Evolutionary conservation across 2,797 vertebrate species (phyloP).

Genomic region (Choloepus didactylus): DNA sequence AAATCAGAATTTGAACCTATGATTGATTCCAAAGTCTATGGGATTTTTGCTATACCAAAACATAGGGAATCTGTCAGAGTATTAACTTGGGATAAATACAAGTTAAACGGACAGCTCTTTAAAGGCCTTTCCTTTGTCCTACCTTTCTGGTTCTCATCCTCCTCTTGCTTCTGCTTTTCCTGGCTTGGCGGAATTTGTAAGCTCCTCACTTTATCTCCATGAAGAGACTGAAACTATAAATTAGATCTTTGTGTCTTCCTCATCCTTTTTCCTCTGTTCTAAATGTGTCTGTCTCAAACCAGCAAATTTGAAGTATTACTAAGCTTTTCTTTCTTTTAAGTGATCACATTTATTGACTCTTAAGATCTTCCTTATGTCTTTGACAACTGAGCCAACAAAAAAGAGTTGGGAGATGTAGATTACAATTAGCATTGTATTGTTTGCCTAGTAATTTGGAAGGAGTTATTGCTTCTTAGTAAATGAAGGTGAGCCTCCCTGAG

Average conservation of each 20-base stretch:
- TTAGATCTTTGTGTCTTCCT: neutral
- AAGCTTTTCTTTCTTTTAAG: neutral
- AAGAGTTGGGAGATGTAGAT: neutral
- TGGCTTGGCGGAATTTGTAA: neutral
- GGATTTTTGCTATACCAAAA: neutral
- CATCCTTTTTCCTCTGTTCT: neutral
- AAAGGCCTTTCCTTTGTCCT: neutral
- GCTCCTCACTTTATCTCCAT: neutral
- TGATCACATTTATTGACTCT: neutral
- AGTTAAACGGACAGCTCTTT: neutral
- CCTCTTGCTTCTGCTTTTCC: neutral
- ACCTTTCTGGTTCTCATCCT: neutral
- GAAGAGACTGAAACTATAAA: neutral
- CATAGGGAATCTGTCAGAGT: neutral
- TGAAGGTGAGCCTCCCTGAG: neutral
- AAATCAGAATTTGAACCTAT: neutral
- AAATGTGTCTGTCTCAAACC: neutral
- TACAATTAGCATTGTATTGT: neutral
- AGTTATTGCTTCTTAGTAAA: neutral
- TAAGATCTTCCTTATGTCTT: neutral
- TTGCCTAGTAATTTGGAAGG: slow-evolving; percentile 23
- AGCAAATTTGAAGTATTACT: neutral
- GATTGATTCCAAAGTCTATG: neutral
- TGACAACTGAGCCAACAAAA: slow-evolving; percentile 1
- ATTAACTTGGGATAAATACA: neutral